Percentiles rank a stretch among this genome's conserved stretches.
These are phyloP conservation scores for Bagarius yarrelli DNA, from an alignment of 2,113 vertebrate species.

Conservation along the genomic window DNA sequence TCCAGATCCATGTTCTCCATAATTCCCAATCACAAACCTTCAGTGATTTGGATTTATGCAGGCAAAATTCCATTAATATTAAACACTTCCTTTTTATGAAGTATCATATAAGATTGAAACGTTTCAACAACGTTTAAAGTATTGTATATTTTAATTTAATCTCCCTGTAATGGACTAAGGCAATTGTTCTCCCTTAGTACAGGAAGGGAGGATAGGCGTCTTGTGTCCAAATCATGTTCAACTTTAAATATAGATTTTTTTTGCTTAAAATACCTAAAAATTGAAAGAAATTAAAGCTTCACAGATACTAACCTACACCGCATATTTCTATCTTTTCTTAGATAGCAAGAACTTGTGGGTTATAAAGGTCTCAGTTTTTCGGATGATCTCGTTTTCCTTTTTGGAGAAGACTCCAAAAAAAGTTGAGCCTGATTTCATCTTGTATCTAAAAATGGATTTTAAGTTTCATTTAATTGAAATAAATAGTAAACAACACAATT, in stretches of 20 bases:
- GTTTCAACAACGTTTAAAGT: conserved; percentile 18
- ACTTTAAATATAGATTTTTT: background rate
- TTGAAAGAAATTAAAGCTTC: background rate
- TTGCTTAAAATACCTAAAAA: background rate
- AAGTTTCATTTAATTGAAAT: conserved; percentile 50
- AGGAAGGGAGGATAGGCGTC: background rate
- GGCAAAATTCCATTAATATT: conserved; percentile 74
- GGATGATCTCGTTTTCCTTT: background rate
- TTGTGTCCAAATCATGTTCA: background rate
- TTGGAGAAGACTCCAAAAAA: background rate
- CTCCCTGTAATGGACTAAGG: background rate
- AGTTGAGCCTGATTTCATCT: background rate
- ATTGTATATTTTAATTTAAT: background rate
- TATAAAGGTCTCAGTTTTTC: background rate
- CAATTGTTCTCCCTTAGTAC: background rate
- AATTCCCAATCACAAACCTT: conserved; percentile 65
- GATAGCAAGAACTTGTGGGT: background rate
- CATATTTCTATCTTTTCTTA: background rate
- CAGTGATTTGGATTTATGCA: conserved; percentile 65
- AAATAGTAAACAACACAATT: conserved; percentile 40
- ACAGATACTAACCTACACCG: background rate
- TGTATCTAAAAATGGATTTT: no score
- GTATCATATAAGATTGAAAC: conserved; percentile 59
- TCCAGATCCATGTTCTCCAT: conserved; percentile 66
- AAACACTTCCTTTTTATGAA: conserved; percentile 61